Conservation (phyloP, 2,113 vertebrate species). For the Furnarius figulus region DNA sequence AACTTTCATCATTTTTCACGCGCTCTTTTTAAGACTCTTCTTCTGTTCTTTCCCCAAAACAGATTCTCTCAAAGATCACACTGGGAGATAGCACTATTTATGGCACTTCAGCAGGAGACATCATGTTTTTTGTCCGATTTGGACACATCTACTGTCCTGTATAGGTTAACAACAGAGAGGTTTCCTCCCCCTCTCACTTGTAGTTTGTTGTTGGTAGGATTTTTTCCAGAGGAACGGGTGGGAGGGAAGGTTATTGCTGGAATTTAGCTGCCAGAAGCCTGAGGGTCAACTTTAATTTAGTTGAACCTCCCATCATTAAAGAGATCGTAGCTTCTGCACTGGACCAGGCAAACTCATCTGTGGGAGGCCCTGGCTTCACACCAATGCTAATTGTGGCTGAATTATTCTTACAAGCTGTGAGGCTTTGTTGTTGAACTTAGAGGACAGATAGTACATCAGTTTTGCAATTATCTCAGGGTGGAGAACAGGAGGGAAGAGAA, state of each 20-base stretch:
- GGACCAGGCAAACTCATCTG: neutral
- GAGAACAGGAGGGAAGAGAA: neutral
- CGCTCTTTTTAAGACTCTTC: conserved; percentile 68
- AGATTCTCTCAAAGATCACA: conserved; percentile 77
- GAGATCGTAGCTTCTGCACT: conserved; percentile 42
- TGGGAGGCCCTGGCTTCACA: conserved; percentile 64
- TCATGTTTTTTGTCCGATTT: conserved; percentile 71
- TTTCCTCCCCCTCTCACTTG: conserved; percentile 70
- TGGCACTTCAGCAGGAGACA: conserved; percentile 68
- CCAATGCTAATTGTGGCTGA: conserved; percentile 2
- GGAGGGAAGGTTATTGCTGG: conserved; percentile 55
- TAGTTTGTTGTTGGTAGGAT: conserved; percentile 46
- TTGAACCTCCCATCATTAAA: conserved; percentile 53
- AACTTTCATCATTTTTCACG: conserved; percentile 79
- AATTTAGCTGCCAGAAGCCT: conserved; percentile 53
- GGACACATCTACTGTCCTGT: conserved; percentile 73
- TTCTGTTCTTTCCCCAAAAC: conserved; percentile 74
- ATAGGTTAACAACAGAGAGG: conserved; percentile 74
- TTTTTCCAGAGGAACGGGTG: conserved; percentile 29
- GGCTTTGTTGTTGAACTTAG: conserved; percentile 23
- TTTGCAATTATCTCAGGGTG: neutral
- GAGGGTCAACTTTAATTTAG: conserved; percentile 57
- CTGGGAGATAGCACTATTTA: conserved; percentile 77
- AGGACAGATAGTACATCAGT: conserved; percentile 1
- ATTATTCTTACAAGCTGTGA: conserved; percentile 10